These are phyloP conservation scores for Macroramphosus scolopax DNA, from an alignment of 2,797 vertebrate species.

Conservation along the genomic window DNA sequence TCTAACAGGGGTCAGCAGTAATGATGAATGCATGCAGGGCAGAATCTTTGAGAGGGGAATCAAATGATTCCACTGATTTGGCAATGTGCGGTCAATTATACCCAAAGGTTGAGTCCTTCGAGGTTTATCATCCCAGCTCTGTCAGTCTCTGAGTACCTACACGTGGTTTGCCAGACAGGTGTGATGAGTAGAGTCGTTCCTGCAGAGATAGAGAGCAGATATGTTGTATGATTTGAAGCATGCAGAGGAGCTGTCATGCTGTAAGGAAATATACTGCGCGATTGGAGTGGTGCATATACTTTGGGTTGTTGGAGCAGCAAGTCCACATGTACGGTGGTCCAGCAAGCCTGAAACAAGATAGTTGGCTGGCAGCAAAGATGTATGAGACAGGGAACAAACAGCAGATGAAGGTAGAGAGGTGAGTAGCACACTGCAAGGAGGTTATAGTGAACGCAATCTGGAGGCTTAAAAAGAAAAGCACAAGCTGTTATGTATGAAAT, in stretches of 20 bases:
- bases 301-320: slow-evolving; percentile 12
- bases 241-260: slow-evolving; percentile 21
- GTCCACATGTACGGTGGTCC: slow-evolving; percentile 22
- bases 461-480: slow-evolving; percentile 3
- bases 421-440: slow-evolving; percentile 6
- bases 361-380: slow-evolving; percentile 16
- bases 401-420: slow-evolving; percentile 32
- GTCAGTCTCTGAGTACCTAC: slow-evolving; percentile 6
- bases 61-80: slow-evolving; percentile 22
- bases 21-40: slow-evolving; percentile 23
- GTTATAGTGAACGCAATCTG: slow-evolving; percentile 12
- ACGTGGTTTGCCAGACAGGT: no score
- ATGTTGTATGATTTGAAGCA: slow-evolving; percentile 13
- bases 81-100: slow-evolving; percentile 23
- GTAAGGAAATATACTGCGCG: slow-evolving; percentile 5
- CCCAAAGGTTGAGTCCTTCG: neutral
- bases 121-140: slow-evolving; percentile 11
- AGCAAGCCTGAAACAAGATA: slow-evolving; percentile 25
- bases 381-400: slow-evolving; percentile 25
- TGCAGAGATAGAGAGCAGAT: slow-evolving; percentile 15
- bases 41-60: slow-evolving; percentile 25
- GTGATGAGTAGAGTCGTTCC: no score
- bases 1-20: slow-evolving; percentile 33
- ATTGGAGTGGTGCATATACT: slow-evolving; percentile 16
- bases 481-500: neutral